These are phyloP conservation scores for Botrylloides violaceus DNA, from an alignment of 23 tunicate species.

Conservation along the genomic window DNA sequence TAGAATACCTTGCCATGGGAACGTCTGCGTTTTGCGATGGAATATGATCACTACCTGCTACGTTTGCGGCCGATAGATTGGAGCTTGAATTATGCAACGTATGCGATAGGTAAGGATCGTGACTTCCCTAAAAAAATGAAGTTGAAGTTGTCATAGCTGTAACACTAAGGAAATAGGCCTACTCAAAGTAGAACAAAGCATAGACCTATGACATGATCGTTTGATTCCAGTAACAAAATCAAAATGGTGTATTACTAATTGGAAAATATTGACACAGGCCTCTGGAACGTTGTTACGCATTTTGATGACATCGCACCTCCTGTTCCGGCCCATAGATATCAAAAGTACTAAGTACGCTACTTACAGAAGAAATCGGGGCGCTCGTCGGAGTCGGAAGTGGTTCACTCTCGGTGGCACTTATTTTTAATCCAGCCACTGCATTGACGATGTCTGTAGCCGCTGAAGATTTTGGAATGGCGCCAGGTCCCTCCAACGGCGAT, in stretches of 20 bases:
- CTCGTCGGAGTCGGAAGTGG: background rate
- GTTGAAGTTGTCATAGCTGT: too few species aligned
- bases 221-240: too few species aligned
- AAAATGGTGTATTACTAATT: too few species aligned
- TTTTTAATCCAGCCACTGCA: slow-evolving; percentile 6
- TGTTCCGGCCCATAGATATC: too few species aligned
- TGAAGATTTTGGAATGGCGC: background rate
- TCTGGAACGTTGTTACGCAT: too few species aligned
- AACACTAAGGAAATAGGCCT: too few species aligned
- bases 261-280: too few species aligned
- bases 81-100: slow-evolving; percentile 13
- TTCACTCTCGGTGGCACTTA: background rate
- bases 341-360: too few species aligned
- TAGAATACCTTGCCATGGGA: background rate
- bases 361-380: background rate
- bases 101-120: slow-evolving; percentile 20
- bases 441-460: background rate
- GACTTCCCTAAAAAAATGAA: background rate
- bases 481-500: slow-evolving; percentile 4
- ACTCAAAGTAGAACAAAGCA: too few species aligned
- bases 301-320: too few species aligned
- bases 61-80: background rate
- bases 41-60: background rate
- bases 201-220: too few species aligned
- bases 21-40: background rate